Percentiles rank a stretch among this genome's conserved stretches.
phyloP scores from a whole-genome alignment of 1,140 invertebrate genomes.

The Capitella teleta region DNA sequence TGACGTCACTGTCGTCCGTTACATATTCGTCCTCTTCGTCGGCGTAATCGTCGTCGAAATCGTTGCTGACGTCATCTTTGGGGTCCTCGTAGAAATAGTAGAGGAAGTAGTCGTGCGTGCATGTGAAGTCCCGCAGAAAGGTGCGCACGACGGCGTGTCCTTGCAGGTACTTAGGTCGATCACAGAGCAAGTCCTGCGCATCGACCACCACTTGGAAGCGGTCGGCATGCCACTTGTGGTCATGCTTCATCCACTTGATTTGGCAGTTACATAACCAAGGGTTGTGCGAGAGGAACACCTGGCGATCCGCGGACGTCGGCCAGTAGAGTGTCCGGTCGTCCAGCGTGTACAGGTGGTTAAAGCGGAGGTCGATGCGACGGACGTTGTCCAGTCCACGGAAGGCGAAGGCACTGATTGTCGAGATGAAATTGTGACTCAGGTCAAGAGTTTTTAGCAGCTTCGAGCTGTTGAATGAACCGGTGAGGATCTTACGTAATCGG shows the following conservation, averaged over 20 bases:
- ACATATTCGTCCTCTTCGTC: background rate
- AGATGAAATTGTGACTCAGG: constrained; percentile 7
- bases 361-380: constrained; percentile 4
- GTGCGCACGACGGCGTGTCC: background rate
- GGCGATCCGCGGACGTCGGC: background rate
- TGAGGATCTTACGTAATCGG: constrained; percentile 2
- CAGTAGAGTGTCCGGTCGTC: constrained; percentile 6
- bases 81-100: background rate
- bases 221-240: background rate
- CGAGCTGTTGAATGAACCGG: constrained; percentile 3
- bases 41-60: background rate
- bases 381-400: constrained; percentile 7
- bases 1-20: background rate
- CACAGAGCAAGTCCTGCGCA: background rate
- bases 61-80: background rate
- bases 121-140: background rate
- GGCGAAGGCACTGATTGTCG: constrained; percentile 1
- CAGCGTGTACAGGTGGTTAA: constrained; percentile 4
- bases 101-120: constrained; percentile 10
- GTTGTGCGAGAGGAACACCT: constrained; percentile 7
- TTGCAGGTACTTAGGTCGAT: background rate
- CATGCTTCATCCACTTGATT: constrained; percentile 5
- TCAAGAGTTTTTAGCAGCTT: constrained; percentile 1
- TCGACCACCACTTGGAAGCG: constrained; percentile 1
- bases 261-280: constrained; percentile 11